These are phyloP conservation scores for Zaprionus ornatus DNA, from an alignment of 1,140 invertebrate species.

Conservation along the genomic window DNA sequence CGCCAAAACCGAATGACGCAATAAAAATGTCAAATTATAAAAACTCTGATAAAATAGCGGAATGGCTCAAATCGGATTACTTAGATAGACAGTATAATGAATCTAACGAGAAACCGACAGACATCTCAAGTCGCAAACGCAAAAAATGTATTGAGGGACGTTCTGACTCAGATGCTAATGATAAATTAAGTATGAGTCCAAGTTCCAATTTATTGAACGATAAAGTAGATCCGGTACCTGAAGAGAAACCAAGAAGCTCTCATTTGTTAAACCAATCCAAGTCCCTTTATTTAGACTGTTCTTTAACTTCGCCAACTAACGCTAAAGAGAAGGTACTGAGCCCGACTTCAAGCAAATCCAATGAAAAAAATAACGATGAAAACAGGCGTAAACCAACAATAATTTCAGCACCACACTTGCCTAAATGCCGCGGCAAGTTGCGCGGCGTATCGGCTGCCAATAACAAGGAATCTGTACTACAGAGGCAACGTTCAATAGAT, in stretches of 20 bases:
- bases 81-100: neutral
- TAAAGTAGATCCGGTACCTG: neutral
- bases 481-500: conserved; percentile 42
- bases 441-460: conserved; percentile 51
- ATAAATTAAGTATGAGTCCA: neutral
- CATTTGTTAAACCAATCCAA: conserved; percentile 7
- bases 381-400: conserved; percentile 31
- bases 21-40: neutral
- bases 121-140: neutral
- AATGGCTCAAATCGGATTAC: neutral
- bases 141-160: neutral
- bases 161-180: neutral
- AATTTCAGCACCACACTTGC: conserved; percentile 59
- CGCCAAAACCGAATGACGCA: neutral
- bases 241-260: neutral
- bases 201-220: too few relatives aligned
- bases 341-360: neutral
- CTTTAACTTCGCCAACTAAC: neutral
- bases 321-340: neutral
- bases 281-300: neutral
- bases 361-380: neutral
- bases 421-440: conserved; percentile 53
- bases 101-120: neutral
- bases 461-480: conserved; percentile 3
- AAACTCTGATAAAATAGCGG: neutral